phyloP scores from a whole-genome alignment of 2,888 invertebrate genomes.

The Caenorhabditis zanzibari region DNA sequence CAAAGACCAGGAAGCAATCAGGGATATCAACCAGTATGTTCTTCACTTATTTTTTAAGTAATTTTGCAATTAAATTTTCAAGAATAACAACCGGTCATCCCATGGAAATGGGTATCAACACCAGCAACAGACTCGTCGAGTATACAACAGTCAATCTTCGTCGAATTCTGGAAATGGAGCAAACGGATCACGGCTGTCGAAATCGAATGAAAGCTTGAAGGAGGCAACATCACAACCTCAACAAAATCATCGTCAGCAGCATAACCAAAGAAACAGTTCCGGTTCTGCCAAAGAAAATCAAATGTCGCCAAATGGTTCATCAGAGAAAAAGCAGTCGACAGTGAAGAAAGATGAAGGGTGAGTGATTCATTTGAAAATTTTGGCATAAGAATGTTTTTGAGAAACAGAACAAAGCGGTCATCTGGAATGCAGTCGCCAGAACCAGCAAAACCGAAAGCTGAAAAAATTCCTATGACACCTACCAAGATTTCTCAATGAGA shows the following conservation, averaged over 20 bases:
- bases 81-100: conserved; percentile 13
- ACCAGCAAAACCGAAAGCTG: background rate
- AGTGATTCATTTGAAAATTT: no score
- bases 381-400: no score
- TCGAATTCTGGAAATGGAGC: conserved; percentile 5
- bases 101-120: background rate
- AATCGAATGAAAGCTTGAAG: conserved; percentile 31
- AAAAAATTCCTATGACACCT: conserved; percentile 10
- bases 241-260: conserved; percentile 15
- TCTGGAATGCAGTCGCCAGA: conserved; percentile 1
- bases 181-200: conserved; percentile 2
- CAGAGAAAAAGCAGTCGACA: conserved; percentile 22
- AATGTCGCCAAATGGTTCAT: background rate
- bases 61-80: background rate
- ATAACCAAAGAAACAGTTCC: background rate
- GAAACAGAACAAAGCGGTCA: conserved; percentile 36
- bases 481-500: conserved; percentile 7
- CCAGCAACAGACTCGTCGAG: conserved; percentile 23
- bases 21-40: conserved; percentile 14
- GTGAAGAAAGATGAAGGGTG: conserved; percentile 15
- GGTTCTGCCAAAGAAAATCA: conserved; percentile 34
- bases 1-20: conserved; percentile 27
- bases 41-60: no score
- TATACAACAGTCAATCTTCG: conserved; percentile 14
- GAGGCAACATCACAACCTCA: background rate